Base-by-base conservation (phyloP, 2,888 invertebrate species). In the Chrysolina americana region DNA sequence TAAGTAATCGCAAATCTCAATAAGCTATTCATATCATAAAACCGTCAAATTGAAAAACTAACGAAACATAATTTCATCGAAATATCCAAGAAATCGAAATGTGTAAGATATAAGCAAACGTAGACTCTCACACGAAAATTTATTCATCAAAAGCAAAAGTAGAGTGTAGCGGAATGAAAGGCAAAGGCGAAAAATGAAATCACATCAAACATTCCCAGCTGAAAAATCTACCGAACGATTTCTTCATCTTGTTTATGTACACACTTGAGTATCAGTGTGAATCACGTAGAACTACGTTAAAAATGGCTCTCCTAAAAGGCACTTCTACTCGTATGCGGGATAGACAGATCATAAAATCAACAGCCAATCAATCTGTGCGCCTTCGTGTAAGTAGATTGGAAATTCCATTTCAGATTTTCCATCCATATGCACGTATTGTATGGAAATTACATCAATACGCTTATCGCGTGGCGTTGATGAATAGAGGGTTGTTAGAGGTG, bases 331-430 rank as follows among this genome's bases (percentile, higher is more conserved):
- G 59, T 9, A n/a, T n/a, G 10, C n/a, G 23, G 36, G 53, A 69
- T 65, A 69, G 44, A 65, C 68, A 69, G 64, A 56, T 41, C 64
- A 47, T 64, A 65, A 73, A 69, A 73, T 69, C 68, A 64, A 68
- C 68, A 68, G 56, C 56, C 68, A 73, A 73, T 73, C 68, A 68
- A 68, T 73, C 56, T 65, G 44, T 73, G 53, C 73, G 69, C 64
- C 73, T 68, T 47, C 64, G 64, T 53, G 47, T 73, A 73, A 73
- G 73, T 68, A 69, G 73, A 73, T 73, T 69, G 73, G 68, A 73
- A 73, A 73, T 73, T 41, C 68, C 56, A 73, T 69, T 68, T 69
- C 73, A 59, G 59, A 59, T 59, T 59, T 59, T 59, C 59, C 68
- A 64, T 56, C 50, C 63, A 72, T 56, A 73, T 73, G 73, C 68